These are phyloP conservation scores for Lottia scabra DNA, from an alignment of 2,888 invertebrate genomes.

Conservation along the genomic window DNA sequence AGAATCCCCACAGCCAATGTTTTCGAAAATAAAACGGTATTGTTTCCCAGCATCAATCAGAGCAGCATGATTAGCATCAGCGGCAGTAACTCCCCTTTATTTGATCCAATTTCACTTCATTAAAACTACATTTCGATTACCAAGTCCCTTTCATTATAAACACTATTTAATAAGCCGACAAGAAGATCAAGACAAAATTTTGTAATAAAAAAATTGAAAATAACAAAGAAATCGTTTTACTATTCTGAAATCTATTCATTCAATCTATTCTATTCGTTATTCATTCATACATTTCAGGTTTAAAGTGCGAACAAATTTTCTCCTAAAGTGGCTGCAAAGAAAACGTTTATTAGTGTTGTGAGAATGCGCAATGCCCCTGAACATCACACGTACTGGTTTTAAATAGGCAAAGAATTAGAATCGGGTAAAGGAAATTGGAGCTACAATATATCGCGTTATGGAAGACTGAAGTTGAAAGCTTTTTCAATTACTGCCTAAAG, in stretches of 20 bases:
- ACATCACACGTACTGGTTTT: background rate
- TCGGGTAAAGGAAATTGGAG: background rate
- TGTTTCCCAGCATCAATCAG: too few relatives aligned
- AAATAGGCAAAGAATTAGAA: background rate
- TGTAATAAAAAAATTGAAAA: background rate
- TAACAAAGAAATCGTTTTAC: background rate
- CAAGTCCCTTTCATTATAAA: background rate
- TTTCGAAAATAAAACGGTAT: too few relatives aligned
- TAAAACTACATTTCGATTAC: background rate
- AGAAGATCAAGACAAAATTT: background rate
- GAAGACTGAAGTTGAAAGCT: background rate
- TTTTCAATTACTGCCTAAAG: conserved; percentile 6
- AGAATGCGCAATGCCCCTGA: background rate
- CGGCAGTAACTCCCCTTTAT: background rate
- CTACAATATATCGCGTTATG: background rate
- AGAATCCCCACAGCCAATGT: too few relatives aligned
- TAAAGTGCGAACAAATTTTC: conserved; percentile 1
- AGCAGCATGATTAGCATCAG: background rate
- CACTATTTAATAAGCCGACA: background rate
- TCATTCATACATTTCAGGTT: background rate
- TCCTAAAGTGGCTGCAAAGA: background rate
- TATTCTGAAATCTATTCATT: background rate
- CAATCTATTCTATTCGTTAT: background rate
- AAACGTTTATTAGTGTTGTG: background rate
- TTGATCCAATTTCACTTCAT: background rate